phyloP scores from a whole-genome alignment of 1,140 invertebrate genomes.

The Drosophila kikkawai region DNA sequence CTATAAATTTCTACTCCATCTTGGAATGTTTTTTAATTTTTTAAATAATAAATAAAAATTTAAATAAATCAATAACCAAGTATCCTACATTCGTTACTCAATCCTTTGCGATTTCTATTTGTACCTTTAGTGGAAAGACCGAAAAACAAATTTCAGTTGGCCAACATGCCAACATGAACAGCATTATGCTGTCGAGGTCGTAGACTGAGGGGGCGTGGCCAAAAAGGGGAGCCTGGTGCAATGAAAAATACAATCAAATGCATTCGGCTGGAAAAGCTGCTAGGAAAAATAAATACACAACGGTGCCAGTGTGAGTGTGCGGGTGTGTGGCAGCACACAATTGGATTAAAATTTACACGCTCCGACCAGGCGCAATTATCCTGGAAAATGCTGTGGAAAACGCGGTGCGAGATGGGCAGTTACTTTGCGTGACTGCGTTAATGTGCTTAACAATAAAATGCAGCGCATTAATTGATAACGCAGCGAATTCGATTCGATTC shows the following conservation, averaged over 20 bases:
- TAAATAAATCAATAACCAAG: neutral
- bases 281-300: slow-evolving; percentile 79
- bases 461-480: slow-evolving; percentile 81
- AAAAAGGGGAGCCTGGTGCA: slow-evolving; percentile 29
- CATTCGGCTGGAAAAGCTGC: slow-evolving; percentile 78
- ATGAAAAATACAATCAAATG: slow-evolving; percentile 81
- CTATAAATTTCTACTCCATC: too few relatives aligned
- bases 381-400: slow-evolving; percentile 4
- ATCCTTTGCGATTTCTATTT: neutral
- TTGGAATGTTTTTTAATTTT: too few relatives aligned
- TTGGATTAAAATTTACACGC: slow-evolving; percentile 83
- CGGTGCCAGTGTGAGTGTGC: slow-evolving; percentile 27
- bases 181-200: slow-evolving; percentile 25
- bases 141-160: slow-evolving; percentile 67
- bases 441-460: slow-evolving; percentile 83
- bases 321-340: slow-evolving; percentile 73
- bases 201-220: slow-evolving; percentile 32
- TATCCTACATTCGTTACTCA: neutral
- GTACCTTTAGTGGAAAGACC: slow-evolving; percentile 60
- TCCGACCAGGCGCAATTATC: slow-evolving; percentile 79
- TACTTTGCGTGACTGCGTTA: slow-evolving; percentile 77
- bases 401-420: slow-evolving; percentile 7
- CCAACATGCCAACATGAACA: slow-evolving; percentile 70
- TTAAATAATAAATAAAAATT: neutral
- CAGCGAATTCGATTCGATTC: slow-evolving; percentile 41